phyloP scores from a whole-genome alignment of 2,113 vertebrate genomes.

The Lethenteron camtschaticum region DNA sequence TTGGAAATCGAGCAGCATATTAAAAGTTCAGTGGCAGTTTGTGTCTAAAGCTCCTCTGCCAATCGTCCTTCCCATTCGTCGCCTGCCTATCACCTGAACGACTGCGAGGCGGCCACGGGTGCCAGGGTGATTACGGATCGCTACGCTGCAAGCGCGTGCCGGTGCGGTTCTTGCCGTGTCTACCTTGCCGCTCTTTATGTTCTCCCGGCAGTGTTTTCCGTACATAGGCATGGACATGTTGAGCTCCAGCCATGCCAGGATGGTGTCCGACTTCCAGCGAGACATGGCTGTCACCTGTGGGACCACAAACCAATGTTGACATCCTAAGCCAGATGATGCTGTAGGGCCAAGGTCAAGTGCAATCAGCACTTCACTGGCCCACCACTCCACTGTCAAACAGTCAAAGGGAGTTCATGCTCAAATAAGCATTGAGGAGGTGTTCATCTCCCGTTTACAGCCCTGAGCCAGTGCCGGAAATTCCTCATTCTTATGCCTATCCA shows the following conservation, averaged over 20 bases:
- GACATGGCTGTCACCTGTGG: constrained; percentile 32
- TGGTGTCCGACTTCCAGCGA: constrained; percentile 44
- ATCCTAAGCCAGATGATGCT: too few relatives aligned
- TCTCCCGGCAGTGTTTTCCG: constrained; percentile 40
- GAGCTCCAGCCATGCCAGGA: constrained; percentile 62
- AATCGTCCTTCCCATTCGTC: not conserved
- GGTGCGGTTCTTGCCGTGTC: not conserved
- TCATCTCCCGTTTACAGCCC: too few relatives aligned
- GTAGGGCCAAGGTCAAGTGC: too few relatives aligned
- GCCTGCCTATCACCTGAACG: not conserved
- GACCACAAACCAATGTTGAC: not conserved
- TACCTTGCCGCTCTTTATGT: constrained; percentile 60
- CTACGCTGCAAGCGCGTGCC: too few relatives aligned
- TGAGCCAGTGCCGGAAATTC: too few relatives aligned
- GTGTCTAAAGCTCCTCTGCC: not conserved
- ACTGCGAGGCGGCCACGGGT: not conserved
- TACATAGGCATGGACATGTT: constrained; percentile 76
- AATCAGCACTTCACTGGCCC: too few relatives aligned
- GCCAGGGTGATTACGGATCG: not conserved
- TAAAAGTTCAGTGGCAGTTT: not conserved
- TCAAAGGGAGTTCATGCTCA: too few relatives aligned
- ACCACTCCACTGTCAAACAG: too few relatives aligned
- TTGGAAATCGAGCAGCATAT: not conserved
- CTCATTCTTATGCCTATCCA: too few relatives aligned
- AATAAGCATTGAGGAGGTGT: too few relatives aligned